Base-by-base conservation (phyloP, 2,888 invertebrate genomes). In the Cetonia aurata region DNA sequence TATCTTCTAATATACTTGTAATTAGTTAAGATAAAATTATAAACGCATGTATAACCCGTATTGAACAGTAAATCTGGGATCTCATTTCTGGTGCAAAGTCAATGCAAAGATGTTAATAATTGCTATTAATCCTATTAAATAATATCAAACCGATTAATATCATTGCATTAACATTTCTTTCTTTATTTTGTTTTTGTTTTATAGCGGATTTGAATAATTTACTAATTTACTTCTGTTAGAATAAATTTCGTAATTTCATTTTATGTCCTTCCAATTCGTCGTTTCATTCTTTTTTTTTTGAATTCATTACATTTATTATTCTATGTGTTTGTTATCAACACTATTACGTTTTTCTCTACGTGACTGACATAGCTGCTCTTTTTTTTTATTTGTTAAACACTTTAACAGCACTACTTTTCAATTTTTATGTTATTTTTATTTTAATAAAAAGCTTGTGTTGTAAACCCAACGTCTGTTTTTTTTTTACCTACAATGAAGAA, bases 391-490 rank as follows among this genome's bases (percentile, higher is more conserved):
- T 44, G 9, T 46, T 10, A 44, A 25, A 44, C n/a, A 17, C 44
- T 44, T 44, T 44, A 60, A 44, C 31, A 19, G 46, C 25, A 42
- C 59, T 42, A 19, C 46, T 25, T 42, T 57, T 41, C 42, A 42
- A 17, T 17, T n/a, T 44, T 44, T 25, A 60, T 60, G 19, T 17
- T 60, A 42, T 60, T 59, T 60, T 60, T 46, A 60, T 46, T 60
- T 60, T 13, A 59, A 46, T 60, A 60, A 60, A 60, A 60, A 31
- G 46, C 46, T 60, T 60, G n/a, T 60, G 44, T 42, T 60, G 31
- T 44, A 12, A 25, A 55, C 8, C 25, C 44, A 19, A 6, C 15
- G 44, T 25, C 44, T 44, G 44, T 12, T 57, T 57, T 19, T 56
- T 13, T 25, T 4, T 3, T 25, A 25, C 4, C 25, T 4, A 25